Evolutionary conservation across 2,113 vertebrate species (phyloP), one percentile per base, ranked within the genome.

Genomic region (Malurus cyaneus): DNA sequence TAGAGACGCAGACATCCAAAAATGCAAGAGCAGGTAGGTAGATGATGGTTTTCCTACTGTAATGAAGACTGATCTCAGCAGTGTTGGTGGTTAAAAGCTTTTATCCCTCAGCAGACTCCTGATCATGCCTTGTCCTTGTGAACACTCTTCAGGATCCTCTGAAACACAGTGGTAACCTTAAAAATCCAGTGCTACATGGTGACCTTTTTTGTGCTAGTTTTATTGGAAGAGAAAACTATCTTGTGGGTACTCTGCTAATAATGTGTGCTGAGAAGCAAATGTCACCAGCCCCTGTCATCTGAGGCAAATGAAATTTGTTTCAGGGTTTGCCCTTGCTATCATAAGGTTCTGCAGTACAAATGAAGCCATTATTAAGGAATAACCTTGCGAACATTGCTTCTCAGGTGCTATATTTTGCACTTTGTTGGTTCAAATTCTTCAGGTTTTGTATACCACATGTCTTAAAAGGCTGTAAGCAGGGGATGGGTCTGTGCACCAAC

Each of bases 151-250:
- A 0, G 14, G 32, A 71, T 29, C 41, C 39, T 81, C 20, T n/a
- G 42, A 59, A 93, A 42, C 26, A 26, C 19, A 15, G 57, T 8
- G 41, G 19, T 64, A 54, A 32, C n/a, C 21, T 53, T 52, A 59
- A 76, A 69, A 69, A 64, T 11, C 23, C 0, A 13, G 12, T 18
- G 10, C 31, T 11, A 0, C 4, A 9, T 0, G 0, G 49, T 60
- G 23, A 31, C 36, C 5, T 53, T 64, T 78, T 44, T 17, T 23
- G 39, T 73, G 42, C 21, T 42, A 54, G 14, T 61, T 72, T 31
- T 36, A 11, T 8, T 81, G 69, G 36, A 78, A 61, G 20, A 69
- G 69, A 64, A 80, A 39, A 65, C 11, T 2, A 29, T 36, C 32
- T 61, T 28, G 3, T n/a, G 8, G 39, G 26, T 32, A 42, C 28